Percentiles rank a stretch among this genome's conserved stretches.
phyloP scores from a whole-genome alignment of 2,888 invertebrate species.

The Myopa testacea region DNA sequence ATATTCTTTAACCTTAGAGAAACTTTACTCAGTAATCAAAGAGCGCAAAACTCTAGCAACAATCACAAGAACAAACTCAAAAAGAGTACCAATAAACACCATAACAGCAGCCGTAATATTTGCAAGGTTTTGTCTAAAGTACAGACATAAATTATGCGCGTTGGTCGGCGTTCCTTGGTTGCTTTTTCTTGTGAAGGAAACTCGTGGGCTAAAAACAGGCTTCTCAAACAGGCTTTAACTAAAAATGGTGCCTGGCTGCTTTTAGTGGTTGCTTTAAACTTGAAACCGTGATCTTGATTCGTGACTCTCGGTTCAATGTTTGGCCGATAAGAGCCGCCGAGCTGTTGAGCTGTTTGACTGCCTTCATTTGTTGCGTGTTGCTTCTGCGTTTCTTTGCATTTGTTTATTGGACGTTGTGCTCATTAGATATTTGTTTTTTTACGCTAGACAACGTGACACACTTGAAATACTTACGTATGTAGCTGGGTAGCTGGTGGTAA shows the following conservation, averaged over 20 bases:
- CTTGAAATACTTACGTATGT: background rate
- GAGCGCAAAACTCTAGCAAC: no score
- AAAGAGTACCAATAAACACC: no score
- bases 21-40: no score
- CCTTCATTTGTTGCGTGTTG: constrained; percentile 6
- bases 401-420: background rate
- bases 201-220: background rate
- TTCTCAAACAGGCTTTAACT: background rate
- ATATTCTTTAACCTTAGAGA: no score
- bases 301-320: constrained; percentile 49
- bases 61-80: no score
- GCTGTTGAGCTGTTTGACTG: constrained; percentile 1
- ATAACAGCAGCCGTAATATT: no score
- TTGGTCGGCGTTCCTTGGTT: no score
- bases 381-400: background rate
- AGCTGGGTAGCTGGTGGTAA: no score
- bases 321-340: constrained; percentile 10
- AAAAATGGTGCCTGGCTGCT: constrained; percentile 2
- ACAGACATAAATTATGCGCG: no score
- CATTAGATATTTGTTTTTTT: background rate
- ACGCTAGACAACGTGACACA: constrained; percentile 8
- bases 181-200: background rate
- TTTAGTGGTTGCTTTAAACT: constrained; percentile 4
- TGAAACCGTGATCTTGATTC: constrained; percentile 56
- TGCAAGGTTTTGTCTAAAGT: no score